Evolutionary conservation across 2,113 vertebrate genomes (phyloP), one percentile per base, ranked within the genome.

Genomic region (Elaphurus davidianus): DNA sequence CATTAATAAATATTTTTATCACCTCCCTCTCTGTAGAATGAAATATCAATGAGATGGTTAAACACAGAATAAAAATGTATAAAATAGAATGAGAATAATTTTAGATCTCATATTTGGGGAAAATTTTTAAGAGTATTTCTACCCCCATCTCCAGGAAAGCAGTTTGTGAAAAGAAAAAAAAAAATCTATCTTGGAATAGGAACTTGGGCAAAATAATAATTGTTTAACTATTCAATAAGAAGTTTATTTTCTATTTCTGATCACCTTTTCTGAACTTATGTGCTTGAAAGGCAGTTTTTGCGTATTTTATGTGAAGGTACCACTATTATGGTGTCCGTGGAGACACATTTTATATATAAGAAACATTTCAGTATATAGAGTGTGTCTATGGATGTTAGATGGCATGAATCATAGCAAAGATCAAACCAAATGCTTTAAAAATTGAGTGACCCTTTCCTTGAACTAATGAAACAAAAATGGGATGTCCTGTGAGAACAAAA

Each of bases 391-490:
- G 96, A 94, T 93, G 96, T 95, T 90, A 97, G 97, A 64, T 97
- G 71, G 50, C 98, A 98, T 98, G 98, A 98, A 98, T 99, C 98
- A 98, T 78, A 98, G 96, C 93, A 98, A 94, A 97, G 94, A 98
- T 98, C 96, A 98, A 98, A 98, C 97, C 95, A 98, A 98, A 97
- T 96, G 97, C 98, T 98, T 99, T 98, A 98, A 98, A 99, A 96
- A 98, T 98, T 98, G 98, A 99, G 97, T 98, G 98, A 98, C 98
- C 98, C 98, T 98, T 99, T 98, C 98, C 97, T 98, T 98, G 98
- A 98, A 98, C 98, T 98, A 99, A 99, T 99, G 98, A 98, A 99
- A 99, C 98, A 98, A 98, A 99, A 99, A 98, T 97, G 94, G 96
- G 95, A 96, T 95, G 95, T 98, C 98, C 97, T 98, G 78, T 98